Evolutionary conservation across 2,797 vertebrate species (phyloP), one percentile per base, ranked within the genome.

Genomic region (Lycodopsis pacificus): DNA sequence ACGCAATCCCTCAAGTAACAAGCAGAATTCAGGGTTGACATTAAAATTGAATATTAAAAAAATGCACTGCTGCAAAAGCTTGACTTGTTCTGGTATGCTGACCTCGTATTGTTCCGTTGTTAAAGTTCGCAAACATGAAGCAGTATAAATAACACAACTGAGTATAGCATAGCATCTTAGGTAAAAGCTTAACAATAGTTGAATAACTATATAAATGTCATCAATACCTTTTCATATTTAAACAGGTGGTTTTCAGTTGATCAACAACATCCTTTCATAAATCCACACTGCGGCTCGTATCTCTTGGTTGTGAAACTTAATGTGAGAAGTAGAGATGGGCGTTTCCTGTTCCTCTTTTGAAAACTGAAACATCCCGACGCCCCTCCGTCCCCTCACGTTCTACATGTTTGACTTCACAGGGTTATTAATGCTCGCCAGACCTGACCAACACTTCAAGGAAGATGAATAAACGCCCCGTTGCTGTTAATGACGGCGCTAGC

Each of bases 291-390:
- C n/a, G 4, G 36, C 11, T 0, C 3, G 11, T 34, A 20, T 17
- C 1, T 73, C 36, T 48, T 25, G n/a, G 34, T 79, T 84, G 20
- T 77, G 40, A 84, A 87, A 85, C 61, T 56, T 20, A 7, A 40
- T 54, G 22, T 36, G 61, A 76, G 71, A 79, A 76, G 22, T 71
- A 0, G 1, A 27, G 1, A 65, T 32, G 62, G 79, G 76, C 30
- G 61, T 81, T 36, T 61, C 3, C 48, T 76, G 58, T 92, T 92
- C 90, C 87, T 86, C 51, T 88, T 92, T 88, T 74, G 7, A 20
- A 20, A 66, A 48, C 32, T 1, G 6, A 19, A 48, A 61, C 49
- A 75, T 25, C 14, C 57, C 59, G 17, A 30, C 14, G 61, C n/a
- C 19, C 27, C 38, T 13, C 34, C 32, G 2, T 2, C 12, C 64